Evolutionary conservation across 1,140 invertebrate genomes (phyloP).

Genomic region (Meloidogyne floridensis): DNA sequence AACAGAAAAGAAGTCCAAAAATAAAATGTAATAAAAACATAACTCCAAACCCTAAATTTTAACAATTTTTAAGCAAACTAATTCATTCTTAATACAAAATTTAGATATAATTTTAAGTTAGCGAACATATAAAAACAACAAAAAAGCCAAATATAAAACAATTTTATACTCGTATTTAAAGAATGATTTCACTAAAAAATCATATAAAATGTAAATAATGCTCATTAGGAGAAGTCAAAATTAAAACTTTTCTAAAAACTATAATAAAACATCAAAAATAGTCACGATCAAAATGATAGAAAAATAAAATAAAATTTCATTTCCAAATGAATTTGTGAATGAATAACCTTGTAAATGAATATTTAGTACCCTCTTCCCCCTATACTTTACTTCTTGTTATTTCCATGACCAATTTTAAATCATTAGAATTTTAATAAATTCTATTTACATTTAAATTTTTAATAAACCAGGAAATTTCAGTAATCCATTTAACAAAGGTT

Average conservation of each 20-base stretch:
- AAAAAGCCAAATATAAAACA: not conserved
- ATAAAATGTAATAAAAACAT: not conserved
- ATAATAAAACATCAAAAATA: not conserved
- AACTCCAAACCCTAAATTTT: not conserved
- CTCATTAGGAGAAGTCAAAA: not conserved
- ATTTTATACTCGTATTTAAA: conserved; percentile 4
- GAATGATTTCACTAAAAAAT: not conserved
- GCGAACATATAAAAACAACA: not conserved
- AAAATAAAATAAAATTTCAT: not conserved
- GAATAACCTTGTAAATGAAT: too few relatives aligned
- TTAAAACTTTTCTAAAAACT: not conserved
- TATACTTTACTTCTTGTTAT: too few relatives aligned
- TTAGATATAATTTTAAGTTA: too few relatives aligned
- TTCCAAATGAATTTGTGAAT: too few relatives aligned
- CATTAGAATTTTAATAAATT: too few relatives aligned
- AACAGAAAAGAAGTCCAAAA: not conserved
- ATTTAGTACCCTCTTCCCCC: too few relatives aligned
- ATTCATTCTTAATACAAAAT: too few relatives aligned
- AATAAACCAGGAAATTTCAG: too few relatives aligned
- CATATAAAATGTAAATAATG: not conserved
- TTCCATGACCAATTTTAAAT: too few relatives aligned
- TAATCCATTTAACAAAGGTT: too few relatives aligned
- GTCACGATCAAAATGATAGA: not conserved
- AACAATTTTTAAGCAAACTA: not conserved
- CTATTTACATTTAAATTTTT: too few relatives aligned